Percentiles rank a stretch among this genome's conserved stretches.
These are phyloP conservation scores for Petrosia ficiformis DNA, from an alignment of 37 sponge, comb jelly and placozoan genomes.

Conservation along the genomic window DNA sequence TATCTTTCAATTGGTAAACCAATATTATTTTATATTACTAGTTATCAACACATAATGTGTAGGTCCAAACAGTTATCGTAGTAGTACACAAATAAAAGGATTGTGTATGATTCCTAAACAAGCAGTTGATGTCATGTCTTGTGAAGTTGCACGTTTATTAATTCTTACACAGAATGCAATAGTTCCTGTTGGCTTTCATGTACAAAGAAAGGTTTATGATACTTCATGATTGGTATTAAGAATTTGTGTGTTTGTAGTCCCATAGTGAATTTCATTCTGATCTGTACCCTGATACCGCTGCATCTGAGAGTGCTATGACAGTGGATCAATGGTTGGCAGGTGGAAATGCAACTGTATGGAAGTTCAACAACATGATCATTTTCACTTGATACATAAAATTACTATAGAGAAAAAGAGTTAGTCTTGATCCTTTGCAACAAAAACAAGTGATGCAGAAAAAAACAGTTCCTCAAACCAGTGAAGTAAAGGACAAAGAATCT, in stretches of 20 bases:
- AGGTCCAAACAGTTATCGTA: constrained; percentile 53
- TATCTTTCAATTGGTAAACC: not conserved
- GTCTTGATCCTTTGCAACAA: constrained; percentile 49
- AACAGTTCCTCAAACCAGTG: not conserved
- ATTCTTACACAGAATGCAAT: constrained; percentile 76
- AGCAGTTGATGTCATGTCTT: constrained; percentile 74
- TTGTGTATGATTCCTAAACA: constrained; percentile 77
- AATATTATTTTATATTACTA: not conserved
- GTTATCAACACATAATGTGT: not conserved
- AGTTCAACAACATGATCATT: not conserved
- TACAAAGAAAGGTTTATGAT: constrained; percentile 72
- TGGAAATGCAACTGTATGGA: constrained; percentile 48
- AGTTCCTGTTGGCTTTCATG: constrained; percentile 67
- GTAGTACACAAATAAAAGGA: constrained; percentile 52
- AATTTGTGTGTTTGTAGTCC: constrained; percentile 22
- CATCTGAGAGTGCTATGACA: constrained; percentile 57
- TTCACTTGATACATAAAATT: not conserved
- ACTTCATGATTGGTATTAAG: not conserved
- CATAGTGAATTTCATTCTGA: constrained; percentile 82
- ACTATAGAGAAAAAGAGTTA: constrained; percentile 55
- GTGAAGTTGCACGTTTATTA: constrained; percentile 71
- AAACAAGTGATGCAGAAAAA: not conserved
- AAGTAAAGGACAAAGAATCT: too few species aligned
- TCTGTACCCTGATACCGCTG: constrained; percentile 80
- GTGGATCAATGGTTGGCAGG: constrained; percentile 76